phyloP scores from a whole-genome alignment of 2,888 invertebrate genomes.

The Harpagoxenus sublaevis region DNA sequence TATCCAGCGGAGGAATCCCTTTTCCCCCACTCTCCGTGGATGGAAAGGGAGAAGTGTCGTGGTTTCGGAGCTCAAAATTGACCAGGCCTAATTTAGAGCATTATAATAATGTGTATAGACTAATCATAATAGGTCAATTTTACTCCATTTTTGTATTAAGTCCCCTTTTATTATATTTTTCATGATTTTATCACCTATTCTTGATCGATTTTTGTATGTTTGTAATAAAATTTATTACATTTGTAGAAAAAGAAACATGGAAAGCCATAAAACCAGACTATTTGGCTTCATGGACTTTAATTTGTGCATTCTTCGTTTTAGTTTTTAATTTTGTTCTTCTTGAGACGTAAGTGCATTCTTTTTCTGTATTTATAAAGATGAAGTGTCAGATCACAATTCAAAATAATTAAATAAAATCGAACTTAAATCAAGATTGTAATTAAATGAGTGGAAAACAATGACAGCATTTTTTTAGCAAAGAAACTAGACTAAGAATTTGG shows the following conservation, averaged over 20 bases:
- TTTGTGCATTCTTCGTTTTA: constrained; percentile 93
- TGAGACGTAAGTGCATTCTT: constrained; percentile 89
- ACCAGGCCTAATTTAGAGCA: not conserved
- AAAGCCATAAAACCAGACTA: constrained; percentile 91
- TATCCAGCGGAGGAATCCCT: too few relatives aligned
- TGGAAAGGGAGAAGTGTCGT: too few relatives aligned
- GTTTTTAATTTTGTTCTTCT: constrained; percentile 95
- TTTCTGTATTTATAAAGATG: not conserved
- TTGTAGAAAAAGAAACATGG: constrained; percentile 91
- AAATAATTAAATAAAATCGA: not conserved
- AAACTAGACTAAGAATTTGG: not conserved
- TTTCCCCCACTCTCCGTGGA: too few relatives aligned
- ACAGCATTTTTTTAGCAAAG: not conserved
- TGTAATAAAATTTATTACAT: constrained; percentile 21
- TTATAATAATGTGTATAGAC: not conserved
- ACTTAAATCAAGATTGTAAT: not conserved
- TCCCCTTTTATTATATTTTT: not conserved
- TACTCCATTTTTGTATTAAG: not conserved
- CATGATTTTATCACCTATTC: not conserved
- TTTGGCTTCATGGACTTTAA: constrained; percentile 92
- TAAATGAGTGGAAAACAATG: not conserved
- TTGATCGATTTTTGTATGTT: constrained; percentile 31
- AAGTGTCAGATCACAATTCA: not conserved
- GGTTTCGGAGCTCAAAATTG: too few relatives aligned
- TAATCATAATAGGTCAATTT: constrained; percentile 14